These are phyloP conservation scores for Yasuhikotakia modesta DNA, from an alignment of 2,797 vertebrate species.

Conservation along the genomic window DNA sequence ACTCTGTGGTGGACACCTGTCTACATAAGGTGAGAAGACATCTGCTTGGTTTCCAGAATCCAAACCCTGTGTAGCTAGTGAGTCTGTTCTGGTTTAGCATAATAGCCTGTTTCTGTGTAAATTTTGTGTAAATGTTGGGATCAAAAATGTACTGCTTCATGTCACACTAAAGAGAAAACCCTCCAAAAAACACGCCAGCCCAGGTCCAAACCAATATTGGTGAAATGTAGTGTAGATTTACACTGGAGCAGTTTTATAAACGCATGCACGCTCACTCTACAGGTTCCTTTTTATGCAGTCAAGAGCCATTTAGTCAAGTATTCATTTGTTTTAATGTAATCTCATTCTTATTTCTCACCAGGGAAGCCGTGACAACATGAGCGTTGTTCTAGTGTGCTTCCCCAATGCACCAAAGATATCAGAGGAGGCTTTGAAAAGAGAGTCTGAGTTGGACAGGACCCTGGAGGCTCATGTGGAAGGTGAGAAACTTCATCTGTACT, in stretches of 20 bases:
- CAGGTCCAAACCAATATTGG: too few relatives aligned
- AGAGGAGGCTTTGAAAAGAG: slow-evolving; percentile 93
- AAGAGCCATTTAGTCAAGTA: too few relatives aligned
- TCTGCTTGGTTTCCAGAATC: background rate
- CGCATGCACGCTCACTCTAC: background rate
- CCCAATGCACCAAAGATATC: slow-evolving; percentile 94
- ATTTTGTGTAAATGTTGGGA: too few relatives aligned
- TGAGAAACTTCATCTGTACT: slow-evolving; percentile 69
- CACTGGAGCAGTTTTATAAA: slow-evolving; percentile 6
- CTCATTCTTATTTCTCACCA: slow-evolving; percentile 61
- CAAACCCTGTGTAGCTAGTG: background rate
- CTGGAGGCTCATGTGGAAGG: slow-evolving; percentile 95
- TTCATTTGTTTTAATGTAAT: background rate
- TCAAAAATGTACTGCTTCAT: background rate
- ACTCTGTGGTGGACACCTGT: slow-evolving; percentile 98
- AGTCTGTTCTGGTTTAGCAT: slow-evolving; percentile 7
- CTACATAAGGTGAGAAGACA: slow-evolving; percentile 89
- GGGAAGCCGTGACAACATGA: slow-evolving; percentile 99
- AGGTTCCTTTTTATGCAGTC: slow-evolving; percentile 1
- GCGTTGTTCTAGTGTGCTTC: slow-evolving; percentile 97
- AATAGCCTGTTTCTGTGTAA: too few relatives aligned
- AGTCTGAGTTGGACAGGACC: slow-evolving; percentile 94
- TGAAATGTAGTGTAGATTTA: slow-evolving; percentile 33
- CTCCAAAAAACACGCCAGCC: too few relatives aligned
- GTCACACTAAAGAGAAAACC: background rate